Base-by-base conservation (phyloP, 30 jellyfish, hydroid and myxozoan genomes). In the Turritopsis rubra region DNA sequence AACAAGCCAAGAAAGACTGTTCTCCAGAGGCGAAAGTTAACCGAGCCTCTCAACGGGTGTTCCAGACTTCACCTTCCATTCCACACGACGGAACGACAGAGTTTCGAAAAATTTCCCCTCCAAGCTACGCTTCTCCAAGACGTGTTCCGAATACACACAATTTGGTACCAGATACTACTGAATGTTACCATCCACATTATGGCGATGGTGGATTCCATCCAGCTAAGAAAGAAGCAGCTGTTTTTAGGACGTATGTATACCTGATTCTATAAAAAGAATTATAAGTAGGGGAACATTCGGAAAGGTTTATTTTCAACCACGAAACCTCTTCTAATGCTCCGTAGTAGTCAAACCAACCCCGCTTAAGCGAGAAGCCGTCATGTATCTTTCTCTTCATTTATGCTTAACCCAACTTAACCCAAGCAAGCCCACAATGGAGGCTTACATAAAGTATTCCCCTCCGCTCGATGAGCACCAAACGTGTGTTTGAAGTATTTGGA, bases 151-250 rank as follows among this genome's bases (percentile, higher is more conserved):
- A 60, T 23, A 68, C 30, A 16, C 77, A 68, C 19, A n/a, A 68
- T 24, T 28, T n/a, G 71, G 60, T 41, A 41, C 60, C 60, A 3
- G 85, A 78, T 29, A 52, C 23, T 28, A 29, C 31, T n/a, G 71
- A 20, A 8, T 82, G 88, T 31, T 65, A n/a, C 65, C 88, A 82
- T 66, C 88, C 88, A 9, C 88, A 71, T 29, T 82, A 82, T 29
- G 88, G 88, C 1, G 21, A 82, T 68, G 88, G 88, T 66, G 77
- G 77, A 7, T 82, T 82, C 52, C 52, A 8, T 54, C 88, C 88
- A 0, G 86, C 70, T 41, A 41, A 66, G 53, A 71, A 71, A 66
- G 73, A 82, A 66, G 85, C 85, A n/a, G 88, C 88, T 9, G 88
- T 29, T 26, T 85, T 82, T 16, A 73, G 88, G 21, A 82, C 75